Evolutionary conservation across 2,888 invertebrate genomes (phyloP).

Genomic region (Conus canariensis): DNA sequence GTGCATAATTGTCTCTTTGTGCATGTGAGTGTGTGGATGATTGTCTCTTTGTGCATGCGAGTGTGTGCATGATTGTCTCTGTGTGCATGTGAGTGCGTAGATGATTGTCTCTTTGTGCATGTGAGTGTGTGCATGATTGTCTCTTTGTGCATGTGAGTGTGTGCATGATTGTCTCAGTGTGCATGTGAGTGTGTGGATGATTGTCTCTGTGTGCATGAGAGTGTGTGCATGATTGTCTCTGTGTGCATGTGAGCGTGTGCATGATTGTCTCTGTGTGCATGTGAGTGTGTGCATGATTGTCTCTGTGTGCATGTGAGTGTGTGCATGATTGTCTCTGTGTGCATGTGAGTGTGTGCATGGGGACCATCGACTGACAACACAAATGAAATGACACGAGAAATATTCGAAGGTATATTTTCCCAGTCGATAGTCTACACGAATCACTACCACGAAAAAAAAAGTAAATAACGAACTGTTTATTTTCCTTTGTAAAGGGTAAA

Average conservation of each 20-base stretch:
- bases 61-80: too few species aligned
- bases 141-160: background rate
- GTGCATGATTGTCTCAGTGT: background rate
- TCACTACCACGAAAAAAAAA: too few species aligned
- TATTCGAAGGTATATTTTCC: too few species aligned
- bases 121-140: background rate
- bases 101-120: background rate
- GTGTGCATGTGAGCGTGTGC: background rate
- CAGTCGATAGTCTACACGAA: too few species aligned
- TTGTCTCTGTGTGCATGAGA: background rate
- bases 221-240: background rate
- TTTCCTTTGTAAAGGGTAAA: too few species aligned
- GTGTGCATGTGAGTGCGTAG: too few species aligned
- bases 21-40: background rate
- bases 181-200: background rate
- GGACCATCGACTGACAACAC: too few species aligned
- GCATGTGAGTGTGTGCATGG: too few species aligned
- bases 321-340: background rate
- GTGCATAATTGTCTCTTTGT: background rate
- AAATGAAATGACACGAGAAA: too few species aligned
- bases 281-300: too few species aligned
- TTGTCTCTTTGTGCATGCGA: too few species aligned
- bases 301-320: background rate
- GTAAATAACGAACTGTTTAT: too few species aligned
- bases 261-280: background rate